Base-by-base conservation (phyloP, 2,113 vertebrate genomes). In the pig (Sus scrofa) region DNA sequence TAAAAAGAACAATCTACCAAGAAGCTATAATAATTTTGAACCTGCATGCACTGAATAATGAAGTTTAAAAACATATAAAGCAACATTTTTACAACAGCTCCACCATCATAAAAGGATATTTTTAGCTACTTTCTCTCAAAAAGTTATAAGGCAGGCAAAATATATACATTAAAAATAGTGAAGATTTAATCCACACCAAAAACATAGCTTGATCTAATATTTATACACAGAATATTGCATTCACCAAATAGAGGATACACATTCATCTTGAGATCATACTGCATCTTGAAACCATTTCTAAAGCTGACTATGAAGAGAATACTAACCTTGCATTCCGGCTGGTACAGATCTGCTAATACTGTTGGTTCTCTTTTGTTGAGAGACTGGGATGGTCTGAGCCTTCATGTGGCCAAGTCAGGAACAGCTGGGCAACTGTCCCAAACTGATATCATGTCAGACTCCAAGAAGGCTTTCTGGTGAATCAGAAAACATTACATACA, bases 21-120 rank as follows among this genome's bases (percentile, higher is more conserved):
- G 52, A 92, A 91, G 3, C 8, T 96, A n/a, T 78, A 94, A 68
- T 8, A 94, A 88, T 77, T 92, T 91, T 93, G 84, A 94, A 91
- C 16, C 16, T 78, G 16, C 85, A 70, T 34, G 54, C 37, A 62
- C 14, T 77, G 77, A 81, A 87, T 81, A 90, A 87, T 22, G 34
- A 70, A 34, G 18, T 83, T 93, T 87, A 22, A 89, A 96, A 83
- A 94, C n/a, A 96, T 52, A 86, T 50, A 77, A 67, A 94, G n/a
- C 37, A 89, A 84, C n/a, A 82, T 87, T 82, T 94, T 63, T 68
- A 83, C 54, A 87, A 74, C n/a, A 94, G 22, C 75, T 70, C 22
- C 19, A 63, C 9, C 9, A 84, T 87, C 56, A 90, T 18, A 58
- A 22, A 19, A 94, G 20, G 44, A 44, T 44, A 87, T 71, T 74